Evolutionary conservation across 92 coral and sea anemone species (phyloP), one percentile per base, ranked within the genome.

Genomic region (Blastomussa wellsi): DNA sequence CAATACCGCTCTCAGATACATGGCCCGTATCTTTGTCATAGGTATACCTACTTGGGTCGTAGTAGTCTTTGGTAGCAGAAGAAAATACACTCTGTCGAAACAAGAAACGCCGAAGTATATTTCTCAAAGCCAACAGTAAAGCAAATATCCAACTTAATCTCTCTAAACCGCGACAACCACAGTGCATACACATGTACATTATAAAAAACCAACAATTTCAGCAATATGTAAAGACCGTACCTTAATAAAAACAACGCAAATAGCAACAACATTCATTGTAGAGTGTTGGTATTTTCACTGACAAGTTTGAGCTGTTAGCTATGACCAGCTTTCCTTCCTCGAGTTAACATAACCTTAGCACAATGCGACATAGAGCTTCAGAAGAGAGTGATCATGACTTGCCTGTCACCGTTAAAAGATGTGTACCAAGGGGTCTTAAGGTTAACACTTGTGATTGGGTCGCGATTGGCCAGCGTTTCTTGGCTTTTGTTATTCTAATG

Each of bases 391-490:
- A 49, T 52, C n/a, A 38, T 51, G 44, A 71, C 69, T 32, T 72
- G 78, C 42, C 29, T 82, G 79, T 39, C 41, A 70, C 36, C 47
- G 19, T 12, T 20, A 57, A 48, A 38, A 60, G 37, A 20, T 83
- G 80, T 74, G 72, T 59, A 62, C 80, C 12, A 31, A 39, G 33
- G 64, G 80, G 87, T 75, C 74, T 39, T 24, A 24, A 29, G 87
- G 87, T 83, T 62, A 74, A 44, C 60, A n/a, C 20, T 4, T 5
- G 32, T 83, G 87, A 82, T 82, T 82, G 86, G n/a, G n/a, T n/a
- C n/a, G 79, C 67, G 86, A 82, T 82, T 83, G 87, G 80, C 59
- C 47, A 10, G 49, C 44, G 29, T 8, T 26, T 20, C 39, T 7
- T 26, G 7, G 59, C 74, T 36, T 81, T 83, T 83, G 87, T 83